Conservation (phyloP, 2,113 vertebrate species). For the Conger conger region DNA sequence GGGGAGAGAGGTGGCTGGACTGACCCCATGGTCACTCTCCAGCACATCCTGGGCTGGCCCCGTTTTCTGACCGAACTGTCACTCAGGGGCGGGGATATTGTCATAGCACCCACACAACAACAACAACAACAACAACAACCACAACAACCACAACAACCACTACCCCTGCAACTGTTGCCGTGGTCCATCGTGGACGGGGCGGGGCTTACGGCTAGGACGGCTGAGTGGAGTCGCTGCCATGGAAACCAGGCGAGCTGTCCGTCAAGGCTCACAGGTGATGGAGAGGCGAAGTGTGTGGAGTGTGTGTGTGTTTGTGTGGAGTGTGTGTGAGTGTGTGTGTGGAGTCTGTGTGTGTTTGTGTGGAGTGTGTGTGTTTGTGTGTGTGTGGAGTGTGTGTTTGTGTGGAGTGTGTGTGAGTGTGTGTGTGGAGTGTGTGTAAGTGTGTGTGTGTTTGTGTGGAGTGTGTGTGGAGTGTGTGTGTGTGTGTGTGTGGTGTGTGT, state of each 20-base stretch:
- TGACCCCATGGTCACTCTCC: too few species aligned
- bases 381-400: too few species aligned
- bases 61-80: not conserved
- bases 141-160: not conserved
- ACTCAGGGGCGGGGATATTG: not conserved
- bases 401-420: too few species aligned
- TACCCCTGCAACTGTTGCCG: not conserved
- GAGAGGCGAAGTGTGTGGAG: not conserved
- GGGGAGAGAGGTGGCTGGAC: too few species aligned
- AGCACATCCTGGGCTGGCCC: not conserved
- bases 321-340: not conserved
- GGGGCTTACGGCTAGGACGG: not conserved
- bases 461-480: too few species aligned
- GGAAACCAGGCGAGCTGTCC: not conserved
- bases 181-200: not conserved
- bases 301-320: not conserved
- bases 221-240: not conserved
- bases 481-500: too few species aligned
- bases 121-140: not conserved
- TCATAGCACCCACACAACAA: not conserved
- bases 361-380: not conserved
- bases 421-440: not conserved
- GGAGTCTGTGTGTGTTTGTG: not conserved
- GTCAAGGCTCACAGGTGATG: not conserved
- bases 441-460: not conserved